Evolutionary conservation across 1,140 invertebrate genomes (phyloP).

Genomic region (Phthorimaea operculella): DNA sequence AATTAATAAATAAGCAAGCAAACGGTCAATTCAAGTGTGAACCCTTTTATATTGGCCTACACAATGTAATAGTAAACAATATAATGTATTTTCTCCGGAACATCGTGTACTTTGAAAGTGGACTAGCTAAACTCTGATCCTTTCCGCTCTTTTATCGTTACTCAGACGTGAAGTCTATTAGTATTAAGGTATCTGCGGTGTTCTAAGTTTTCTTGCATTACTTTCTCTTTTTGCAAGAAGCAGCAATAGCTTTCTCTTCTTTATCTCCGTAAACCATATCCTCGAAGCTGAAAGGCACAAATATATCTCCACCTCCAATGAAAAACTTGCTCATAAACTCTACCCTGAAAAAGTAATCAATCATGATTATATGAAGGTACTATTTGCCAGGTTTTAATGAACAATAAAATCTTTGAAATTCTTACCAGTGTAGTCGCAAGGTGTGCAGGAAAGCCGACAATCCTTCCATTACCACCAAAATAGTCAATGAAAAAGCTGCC

Average conservation of each 20-base stretch:
- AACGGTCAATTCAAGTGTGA: too few relatives aligned
- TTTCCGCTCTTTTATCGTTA: too few relatives aligned
- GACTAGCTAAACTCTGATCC: too few relatives aligned
- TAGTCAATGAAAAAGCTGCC: conserved; percentile 83
- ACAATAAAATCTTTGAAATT: not conserved
- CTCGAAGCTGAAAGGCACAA: conserved; percentile 93
- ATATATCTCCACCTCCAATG: conserved; percentile 84
- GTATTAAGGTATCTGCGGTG: too few relatives aligned
- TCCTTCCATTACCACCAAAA: conserved; percentile 95
- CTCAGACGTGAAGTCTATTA: too few relatives aligned
- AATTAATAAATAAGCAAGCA: too few relatives aligned
- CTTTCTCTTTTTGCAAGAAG: conserved; percentile 31
- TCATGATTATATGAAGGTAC: not conserved
- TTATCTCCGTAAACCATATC: conserved; percentile 76
- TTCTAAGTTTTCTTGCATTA: too few relatives aligned
- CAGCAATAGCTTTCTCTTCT: conserved; percentile 26
- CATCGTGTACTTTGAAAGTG: too few relatives aligned
- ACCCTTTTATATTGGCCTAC: too few relatives aligned
- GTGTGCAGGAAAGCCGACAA: conserved; percentile 94
- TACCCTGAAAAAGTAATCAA: conserved; percentile 76
- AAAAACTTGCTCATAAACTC: conserved; percentile 99
- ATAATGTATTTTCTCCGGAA: too few relatives aligned
- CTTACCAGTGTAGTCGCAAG: conserved; percentile 86
- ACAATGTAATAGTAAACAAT: too few relatives aligned
- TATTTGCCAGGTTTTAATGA: not conserved